A percentile compares a stretch with the other conserved stretches of the same genome.
These are phyloP conservation scores for Malacosoma neustria DNA, from an alignment of 2,888 invertebrate genomes.

Conservation along the genomic window DNA sequence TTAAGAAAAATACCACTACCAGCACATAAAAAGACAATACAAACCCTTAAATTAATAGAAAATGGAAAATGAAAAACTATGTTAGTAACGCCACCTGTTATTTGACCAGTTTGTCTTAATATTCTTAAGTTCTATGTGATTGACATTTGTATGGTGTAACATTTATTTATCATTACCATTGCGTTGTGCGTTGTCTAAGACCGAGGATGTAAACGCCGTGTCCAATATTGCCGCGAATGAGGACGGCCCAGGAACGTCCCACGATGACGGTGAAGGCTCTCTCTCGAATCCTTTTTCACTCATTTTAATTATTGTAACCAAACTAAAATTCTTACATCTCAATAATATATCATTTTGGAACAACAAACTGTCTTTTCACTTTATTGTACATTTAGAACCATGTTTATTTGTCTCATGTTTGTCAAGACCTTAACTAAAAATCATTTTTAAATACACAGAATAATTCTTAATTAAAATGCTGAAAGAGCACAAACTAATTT, in stretches of 20 bases:
- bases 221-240: slow-evolving; percentile 78
- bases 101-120: too few species aligned
- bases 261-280: slow-evolving; percentile 48
- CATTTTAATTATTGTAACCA: slow-evolving; percentile 33
- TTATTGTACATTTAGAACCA: not conserved
- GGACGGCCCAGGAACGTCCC: slow-evolving; percentile 65
- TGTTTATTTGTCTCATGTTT: not conserved
- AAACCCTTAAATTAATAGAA: too few species aligned
- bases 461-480: not conserved
- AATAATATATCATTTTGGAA: not conserved
- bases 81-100: too few species aligned
- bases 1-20: too few species aligned
- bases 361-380: not conserved
- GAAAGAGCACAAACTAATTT: not conserved
- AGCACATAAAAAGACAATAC: too few species aligned
- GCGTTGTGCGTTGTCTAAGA: slow-evolving; percentile 48
- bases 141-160: not conserved
- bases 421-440: not conserved
- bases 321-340: slow-evolving; percentile 1
- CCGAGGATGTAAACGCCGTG: slow-evolving; percentile 76
- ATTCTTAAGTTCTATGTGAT: too few species aligned
- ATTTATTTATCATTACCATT: slow-evolving; percentile 34
- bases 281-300: slow-evolving; percentile 54
- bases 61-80: too few species aligned
- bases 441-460: not conserved